Conservation (phyloP, 1,140 invertebrate species). For the Musca vetustissima region DNA sequence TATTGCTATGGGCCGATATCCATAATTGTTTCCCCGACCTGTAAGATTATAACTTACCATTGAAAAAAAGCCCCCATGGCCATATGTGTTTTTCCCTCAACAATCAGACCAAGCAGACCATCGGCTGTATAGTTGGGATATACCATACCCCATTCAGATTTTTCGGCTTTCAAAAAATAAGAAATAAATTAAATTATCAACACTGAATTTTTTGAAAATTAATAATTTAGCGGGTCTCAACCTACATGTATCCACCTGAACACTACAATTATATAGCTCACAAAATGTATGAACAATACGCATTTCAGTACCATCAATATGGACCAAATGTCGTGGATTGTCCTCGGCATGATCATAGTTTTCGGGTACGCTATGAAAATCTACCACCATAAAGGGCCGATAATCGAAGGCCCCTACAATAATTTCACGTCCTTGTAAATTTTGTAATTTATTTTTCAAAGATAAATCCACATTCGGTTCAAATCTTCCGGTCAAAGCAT, state of each 20-base stretch:
- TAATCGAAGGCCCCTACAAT: conserved; percentile 44
- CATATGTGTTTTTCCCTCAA: conserved; percentile 37
- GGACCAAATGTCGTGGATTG: conserved; percentile 17
- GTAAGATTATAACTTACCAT: conserved; percentile 26
- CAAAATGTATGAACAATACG: conserved; percentile 40
- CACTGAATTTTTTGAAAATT: neutral
- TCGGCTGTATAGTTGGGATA: conserved; percentile 37
- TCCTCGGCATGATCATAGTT: conserved; percentile 30
- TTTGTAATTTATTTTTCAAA: conserved; percentile 31
- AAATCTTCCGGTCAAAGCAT: conserved; percentile 28
- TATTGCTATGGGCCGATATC: too few species aligned
- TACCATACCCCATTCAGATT: conserved; percentile 40
- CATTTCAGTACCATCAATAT: conserved; percentile 44
- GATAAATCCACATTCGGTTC: conserved; percentile 19
- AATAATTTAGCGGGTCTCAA: neutral
- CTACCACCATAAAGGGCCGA: conserved; percentile 43
- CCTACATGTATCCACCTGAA: conserved; percentile 42
- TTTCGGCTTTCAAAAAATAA: conserved; percentile 32
- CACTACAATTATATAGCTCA: conserved; percentile 40
- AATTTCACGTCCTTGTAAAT: conserved; percentile 45
- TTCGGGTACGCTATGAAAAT: conserved; percentile 30
- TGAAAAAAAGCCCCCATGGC: conserved; percentile 31
- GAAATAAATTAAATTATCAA: neutral
- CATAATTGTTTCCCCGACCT: too few species aligned
- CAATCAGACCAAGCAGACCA: conserved; percentile 40